Base-by-base conservation (phyloP, 2,888 invertebrate genomes). In the Bursaphelenchus okinawaensis region DNA sequence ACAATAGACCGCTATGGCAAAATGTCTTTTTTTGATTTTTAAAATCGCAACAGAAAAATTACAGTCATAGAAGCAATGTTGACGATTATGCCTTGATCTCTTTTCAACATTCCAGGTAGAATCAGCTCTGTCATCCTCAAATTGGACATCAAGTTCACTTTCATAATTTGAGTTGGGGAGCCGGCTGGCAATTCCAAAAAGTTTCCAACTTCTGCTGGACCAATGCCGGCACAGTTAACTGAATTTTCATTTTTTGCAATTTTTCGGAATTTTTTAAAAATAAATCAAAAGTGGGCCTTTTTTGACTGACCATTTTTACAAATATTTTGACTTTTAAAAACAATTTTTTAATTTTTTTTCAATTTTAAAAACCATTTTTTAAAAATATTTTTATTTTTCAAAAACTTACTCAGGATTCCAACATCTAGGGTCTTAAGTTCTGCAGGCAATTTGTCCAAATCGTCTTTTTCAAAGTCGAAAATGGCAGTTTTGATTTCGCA, bases 151-250 rank as follows among this genome's bases (percentile, higher is more conserved):
- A 81, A 60, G 59, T 81, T 81, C 16, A 81, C 81, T 24, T 72
- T 67, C 4, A 81, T 66, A 66, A 81, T 80, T 40, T 74, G 75
- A 0, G 81, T 77, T 0, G 78, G 71, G 1, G 78, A 60, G 23
- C 78, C 78, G 29, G 68, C 65, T 6, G 75, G 75, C 24, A 76
- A 65, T 54, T 81, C 81, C 4, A 69, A 66, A n/a, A 80, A 65
- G 27, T 75, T 77, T 55, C 72, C 81, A 51, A 81, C 73, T 20
- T 65, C 64, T 12, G 68, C 65, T 2, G 81, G 81, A 12, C 76
- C 81, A 24, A 79, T 80, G 59, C 81, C 81, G n/a, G 75, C 81
- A 56, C 80, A 81, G 57, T 81, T 81, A 19, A 81, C 60, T 59
- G 28, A 26, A 24, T 22, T 40, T 56, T 23, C 20, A 0, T 23